Evolutionary conservation across 2,113 vertebrate species (phyloP), one percentile per base, ranked within the genome.

Genomic region (Sinosuthora webbiana): DNA sequence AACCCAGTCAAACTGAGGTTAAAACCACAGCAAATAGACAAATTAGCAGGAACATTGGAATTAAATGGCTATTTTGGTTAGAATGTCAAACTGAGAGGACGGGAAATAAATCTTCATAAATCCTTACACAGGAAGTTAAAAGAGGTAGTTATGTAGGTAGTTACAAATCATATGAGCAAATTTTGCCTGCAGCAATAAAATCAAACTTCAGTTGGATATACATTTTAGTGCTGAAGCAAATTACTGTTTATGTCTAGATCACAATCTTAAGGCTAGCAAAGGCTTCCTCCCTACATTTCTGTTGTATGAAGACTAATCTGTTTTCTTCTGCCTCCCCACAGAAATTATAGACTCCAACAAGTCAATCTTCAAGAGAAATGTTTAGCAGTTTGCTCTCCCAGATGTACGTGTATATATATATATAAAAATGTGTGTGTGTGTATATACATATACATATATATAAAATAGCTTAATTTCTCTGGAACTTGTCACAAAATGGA

Each of bases 201-300:
- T 76, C 28, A 91, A 85, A 87, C 95, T 95, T 95, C 78, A 88
- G 11, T 39, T 87, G 42, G 21, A 39, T 86, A 45, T 50, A 94
- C 13, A 44, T 69, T 95, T 83, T 87, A 77, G 27, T 80, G 47
- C 60, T 93, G 78, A 84, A 90, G 88, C 45, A 94, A 94, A 95
- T 93, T 94, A 83, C 35, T 96, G 89, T 97, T 95, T 95, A 96
- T 83, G 91, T 94, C 94, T 95, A 95, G 95, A 95, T 96, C 90
- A 89, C 45, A 95, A 94, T 95, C 93, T 93, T 62, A 69, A 59
- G 55, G 44, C 67, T 73, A 93, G 75, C 3, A 5, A 93, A 83
- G 63, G 50, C 50, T 80, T 85, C 39, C 42, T 91, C 87, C 25
- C 42, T 41, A 42, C 5, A 39, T 91, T 93, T 87, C 28, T 70